Evolutionary conservation across 2,113 vertebrate genomes (phyloP).

Genomic region (Pseudopodoces humilis): DNA sequence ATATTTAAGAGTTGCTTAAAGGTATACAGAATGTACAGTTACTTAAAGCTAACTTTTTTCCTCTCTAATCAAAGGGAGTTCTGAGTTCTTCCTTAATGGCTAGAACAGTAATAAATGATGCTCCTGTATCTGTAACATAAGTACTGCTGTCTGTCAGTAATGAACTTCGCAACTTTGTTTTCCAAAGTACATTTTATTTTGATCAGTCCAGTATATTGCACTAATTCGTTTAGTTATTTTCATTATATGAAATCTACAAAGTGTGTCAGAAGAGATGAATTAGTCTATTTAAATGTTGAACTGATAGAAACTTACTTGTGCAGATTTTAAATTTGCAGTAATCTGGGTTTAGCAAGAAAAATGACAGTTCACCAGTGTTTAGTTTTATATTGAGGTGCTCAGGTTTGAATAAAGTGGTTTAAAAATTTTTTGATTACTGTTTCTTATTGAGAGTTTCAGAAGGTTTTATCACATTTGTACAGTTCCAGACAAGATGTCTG

Average conservation of each 20-base stretch:
- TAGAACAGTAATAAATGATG: conserved; percentile 89
- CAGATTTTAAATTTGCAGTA: conserved; percentile 76
- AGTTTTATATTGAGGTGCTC: conserved; percentile 84
- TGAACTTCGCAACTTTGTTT: conserved; percentile 76
- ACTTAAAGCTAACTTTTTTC: conserved; percentile 79
- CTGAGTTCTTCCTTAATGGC: conserved; percentile 80
- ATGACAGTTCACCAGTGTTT: conserved; percentile 78
- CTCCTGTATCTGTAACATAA: conserved; percentile 85
- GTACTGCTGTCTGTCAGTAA: conserved; percentile 76
- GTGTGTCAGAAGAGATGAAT: conserved; percentile 78
- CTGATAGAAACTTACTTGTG: conserved; percentile 73
- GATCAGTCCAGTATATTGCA: conserved; percentile 80
- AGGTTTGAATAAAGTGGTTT: conserved; percentile 85
- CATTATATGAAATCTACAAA: conserved; percentile 82
- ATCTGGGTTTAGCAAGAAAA: conserved; percentile 77
- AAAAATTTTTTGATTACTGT: conserved; percentile 23
- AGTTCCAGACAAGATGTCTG: background rate
- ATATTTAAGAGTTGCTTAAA: conserved; percentile 90
- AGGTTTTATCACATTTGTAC: background rate
- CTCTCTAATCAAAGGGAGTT: conserved; percentile 68
- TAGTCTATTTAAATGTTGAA: conserved; percentile 82
- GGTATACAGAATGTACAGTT: conserved; percentile 92
- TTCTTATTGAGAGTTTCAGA: conserved; percentile 2
- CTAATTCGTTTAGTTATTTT: conserved; percentile 83
- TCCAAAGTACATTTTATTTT: conserved; percentile 80